Evolutionary conservation across 1,140 invertebrate species (phyloP).

Genomic region (Drosophila triauraria): DNA sequence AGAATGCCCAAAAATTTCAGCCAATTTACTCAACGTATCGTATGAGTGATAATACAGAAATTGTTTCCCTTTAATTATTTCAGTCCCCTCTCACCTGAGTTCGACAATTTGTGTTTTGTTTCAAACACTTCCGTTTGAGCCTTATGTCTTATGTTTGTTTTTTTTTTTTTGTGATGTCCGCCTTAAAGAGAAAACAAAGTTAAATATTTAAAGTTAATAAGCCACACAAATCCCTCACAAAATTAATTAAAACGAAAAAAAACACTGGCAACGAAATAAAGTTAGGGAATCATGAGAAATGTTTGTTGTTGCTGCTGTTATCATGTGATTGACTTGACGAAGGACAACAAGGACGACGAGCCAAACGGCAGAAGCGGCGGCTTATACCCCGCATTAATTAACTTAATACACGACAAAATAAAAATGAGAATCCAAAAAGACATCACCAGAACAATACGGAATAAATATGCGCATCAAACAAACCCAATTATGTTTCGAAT

Average conservation of each 20-base stretch:
- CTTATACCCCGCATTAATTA: constrained; percentile 75
- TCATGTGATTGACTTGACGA: constrained; percentile 76
- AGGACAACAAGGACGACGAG: constrained; percentile 68
- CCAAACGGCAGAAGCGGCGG: constrained; percentile 48
- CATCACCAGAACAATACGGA: constrained; percentile 7
- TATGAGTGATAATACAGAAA: constrained; percentile 6
- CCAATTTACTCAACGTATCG: constrained; percentile 4
- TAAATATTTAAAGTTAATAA: constrained; percentile 79
- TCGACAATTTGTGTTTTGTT: constrained; percentile 4
- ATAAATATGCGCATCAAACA: constrained; percentile 73
- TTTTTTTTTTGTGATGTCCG: not conserved
- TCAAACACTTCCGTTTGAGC: not conserved
- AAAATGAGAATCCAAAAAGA: constrained; percentile 41
- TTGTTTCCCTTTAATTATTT: constrained; percentile 4
- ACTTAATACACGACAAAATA: constrained; percentile 67
- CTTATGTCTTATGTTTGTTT: constrained; percentile 5
- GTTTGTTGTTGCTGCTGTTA: constrained; percentile 23
- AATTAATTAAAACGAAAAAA: constrained; percentile 74
- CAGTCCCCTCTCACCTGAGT: constrained; percentile 1
- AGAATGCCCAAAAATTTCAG: not conserved
- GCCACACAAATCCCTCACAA: constrained; percentile 65
- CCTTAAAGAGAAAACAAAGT: constrained; percentile 24
- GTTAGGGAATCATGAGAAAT: constrained; percentile 46
- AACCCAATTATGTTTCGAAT: constrained; percentile 44
- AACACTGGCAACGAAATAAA: constrained; percentile 32